Evolutionary conservation across 2,797 vertebrate species (phyloP).

Genomic region (Arremon brunneinucha): DNA sequence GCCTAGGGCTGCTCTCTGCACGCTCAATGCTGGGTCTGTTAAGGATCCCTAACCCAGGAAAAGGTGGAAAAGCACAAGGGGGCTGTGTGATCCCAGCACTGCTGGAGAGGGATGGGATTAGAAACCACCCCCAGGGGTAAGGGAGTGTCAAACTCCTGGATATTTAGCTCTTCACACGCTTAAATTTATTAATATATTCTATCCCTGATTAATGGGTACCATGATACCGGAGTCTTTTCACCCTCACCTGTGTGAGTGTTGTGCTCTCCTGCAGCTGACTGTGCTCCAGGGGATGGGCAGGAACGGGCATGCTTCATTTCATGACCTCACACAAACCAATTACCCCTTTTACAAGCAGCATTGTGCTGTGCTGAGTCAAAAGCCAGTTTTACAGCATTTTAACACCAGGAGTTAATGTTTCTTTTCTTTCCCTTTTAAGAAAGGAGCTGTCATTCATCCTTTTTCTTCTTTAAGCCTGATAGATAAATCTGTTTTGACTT

Average conservation of each 20-base stretch:
- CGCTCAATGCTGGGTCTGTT: background rate
- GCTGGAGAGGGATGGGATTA: background rate
- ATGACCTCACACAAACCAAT: constrained; percentile 59
- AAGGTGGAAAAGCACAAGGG: background rate
- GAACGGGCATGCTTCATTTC: constrained; percentile 4
- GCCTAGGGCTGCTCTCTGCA: background rate
- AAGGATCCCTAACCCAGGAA: background rate
- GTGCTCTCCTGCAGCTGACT: constrained; percentile 24
- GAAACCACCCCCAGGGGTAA: too few relatives aligned
- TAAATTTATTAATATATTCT: background rate
- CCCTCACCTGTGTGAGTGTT: background rate
- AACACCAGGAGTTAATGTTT: constrained; percentile 62
- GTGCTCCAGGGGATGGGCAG: constrained; percentile 31
- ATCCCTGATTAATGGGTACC: background rate
- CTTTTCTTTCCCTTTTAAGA: constrained; percentile 41
- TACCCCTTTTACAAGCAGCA: constrained; percentile 43
- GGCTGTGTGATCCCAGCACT: rapidly evolving
- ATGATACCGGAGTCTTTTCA: background rate
- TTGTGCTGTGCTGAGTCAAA: constrained; percentile 53
- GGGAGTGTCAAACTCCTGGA: background rate
- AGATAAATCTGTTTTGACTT: constrained; percentile 29
- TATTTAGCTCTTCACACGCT: background rate
- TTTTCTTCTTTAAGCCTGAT: background rate
- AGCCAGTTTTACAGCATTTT: constrained; percentile 65
- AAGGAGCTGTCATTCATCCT: constrained; percentile 38